Conservation (phyloP, 2,797 vertebrate genomes). For the Parotocinclus haroldoi region DNA sequence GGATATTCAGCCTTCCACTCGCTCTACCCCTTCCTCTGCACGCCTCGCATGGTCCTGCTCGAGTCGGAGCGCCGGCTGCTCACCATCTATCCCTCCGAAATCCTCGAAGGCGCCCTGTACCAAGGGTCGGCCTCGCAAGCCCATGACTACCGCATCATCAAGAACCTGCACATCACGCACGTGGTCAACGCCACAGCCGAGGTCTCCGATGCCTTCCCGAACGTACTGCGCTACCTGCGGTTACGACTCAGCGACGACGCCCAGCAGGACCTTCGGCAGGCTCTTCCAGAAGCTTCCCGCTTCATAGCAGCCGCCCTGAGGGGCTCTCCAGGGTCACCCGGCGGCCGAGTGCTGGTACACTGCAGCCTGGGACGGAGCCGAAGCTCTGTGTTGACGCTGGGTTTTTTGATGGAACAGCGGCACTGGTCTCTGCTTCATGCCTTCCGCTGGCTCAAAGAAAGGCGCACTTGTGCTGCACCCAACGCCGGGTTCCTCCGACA, state of each 20-base stretch:
- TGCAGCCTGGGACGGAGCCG: slow-evolving; percentile 62
- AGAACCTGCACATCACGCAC: slow-evolving; percentile 66
- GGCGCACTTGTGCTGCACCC: slow-evolving; percentile 58
- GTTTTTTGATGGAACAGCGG: slow-evolving; percentile 65
- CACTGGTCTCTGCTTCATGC: slow-evolving; percentile 62
- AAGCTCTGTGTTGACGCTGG: slow-evolving; percentile 63
- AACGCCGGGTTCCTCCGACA: slow-evolving; percentile 65
- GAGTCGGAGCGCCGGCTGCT: slow-evolving; percentile 43
- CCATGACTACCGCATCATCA: slow-evolving; percentile 61
- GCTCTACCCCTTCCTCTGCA: slow-evolving; percentile 55
- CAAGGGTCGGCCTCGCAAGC: slow-evolving; percentile 62
- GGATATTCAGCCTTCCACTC: slow-evolving; percentile 58
- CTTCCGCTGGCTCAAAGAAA: slow-evolving; percentile 64
- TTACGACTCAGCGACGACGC: slow-evolving; percentile 60
- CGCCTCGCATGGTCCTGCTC: slow-evolving; percentile 46
- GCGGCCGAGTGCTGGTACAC: slow-evolving; percentile 60
- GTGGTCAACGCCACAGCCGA: slow-evolving; percentile 64
- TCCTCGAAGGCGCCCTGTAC: slow-evolving; percentile 63
- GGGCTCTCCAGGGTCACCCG: slow-evolving; percentile 46
- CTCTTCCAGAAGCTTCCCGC: slow-evolving; percentile 56
- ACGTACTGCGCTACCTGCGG: slow-evolving; percentile 53
- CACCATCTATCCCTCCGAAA: slow-evolving; percentile 58
- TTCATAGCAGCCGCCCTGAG: slow-evolving; percentile 58
- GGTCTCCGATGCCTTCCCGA: slow-evolving; percentile 60
- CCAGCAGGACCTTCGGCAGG: slow-evolving; percentile 64